Evolutionary conservation across 2,888 invertebrate genomes (phyloP), one percentile per base, ranked within the genome.

Genomic region (Scelioninae gen. 1): DNA sequence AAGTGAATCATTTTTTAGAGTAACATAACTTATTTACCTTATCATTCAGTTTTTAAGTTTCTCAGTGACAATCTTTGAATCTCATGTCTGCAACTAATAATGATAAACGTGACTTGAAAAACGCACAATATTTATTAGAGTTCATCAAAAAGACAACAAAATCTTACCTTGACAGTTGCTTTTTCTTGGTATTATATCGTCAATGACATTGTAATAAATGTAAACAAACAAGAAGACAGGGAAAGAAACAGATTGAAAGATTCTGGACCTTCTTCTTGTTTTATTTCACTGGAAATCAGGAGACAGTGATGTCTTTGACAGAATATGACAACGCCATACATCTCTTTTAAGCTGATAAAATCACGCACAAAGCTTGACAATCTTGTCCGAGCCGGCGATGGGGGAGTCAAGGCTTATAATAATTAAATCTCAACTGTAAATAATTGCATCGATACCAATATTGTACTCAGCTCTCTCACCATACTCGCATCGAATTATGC

Each of bases 311-410:
- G 34, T 49, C 13, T 47, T 29, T 60, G 16, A 29, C 49, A 29
- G 15, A 43, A 43, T 55, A n/a, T 23, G n/a, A 60, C 34, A 45
- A 15, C 32, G 13, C 32, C 38, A 29, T 34, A 69, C 69, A 45
- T 77, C 62, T 77, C 77, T 68, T 75, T 77, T 62, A 77, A 77
- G 77, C 77, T 77, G 77, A 77, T 58, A 56, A 58, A 58, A 56
- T 58, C 55, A 55, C 32, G 66, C 66, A 55, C 55, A 10, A 31
- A 49, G 65, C 65, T 65, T 65, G 16, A 49, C 23, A 5, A 53
- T 29, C 29, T 66, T 51, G 15, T 47, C 40, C 23, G 16, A n/a
- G 29, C 5, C 23, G 11, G n/a, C 31, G 15, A 32, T 6, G 13
- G 13, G 49, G 47, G 34, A 74, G 45, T 60, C 63, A 16, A 34